Percentiles rank a stretch among this genome's conserved stretches.
phyloP scores from a whole-genome alignment of 2,888 invertebrate species.

The Antitype chi region DNA sequence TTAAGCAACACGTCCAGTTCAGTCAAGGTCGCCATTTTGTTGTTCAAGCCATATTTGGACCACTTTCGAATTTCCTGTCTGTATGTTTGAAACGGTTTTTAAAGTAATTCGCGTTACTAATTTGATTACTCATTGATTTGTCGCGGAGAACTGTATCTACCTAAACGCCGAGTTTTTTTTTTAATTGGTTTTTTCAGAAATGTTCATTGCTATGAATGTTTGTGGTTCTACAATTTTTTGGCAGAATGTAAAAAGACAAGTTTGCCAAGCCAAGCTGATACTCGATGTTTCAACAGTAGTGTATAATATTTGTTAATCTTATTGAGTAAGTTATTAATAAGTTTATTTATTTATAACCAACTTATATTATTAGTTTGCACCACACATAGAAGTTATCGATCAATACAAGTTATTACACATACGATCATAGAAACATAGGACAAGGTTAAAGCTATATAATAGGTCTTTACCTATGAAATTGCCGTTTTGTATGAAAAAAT shows the following conservation, averaged over 20 bases:
- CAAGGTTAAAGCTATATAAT: too few species aligned
- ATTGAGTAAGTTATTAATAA: background rate
- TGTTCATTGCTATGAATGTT: too few species aligned
- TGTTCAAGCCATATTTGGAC: conserved; percentile 32
- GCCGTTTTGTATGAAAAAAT: too few species aligned
- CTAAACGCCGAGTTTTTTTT: background rate
- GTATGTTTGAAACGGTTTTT: conserved; percentile 37
- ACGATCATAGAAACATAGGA: too few species aligned
- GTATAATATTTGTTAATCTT: background rate
- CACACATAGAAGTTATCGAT: too few species aligned
- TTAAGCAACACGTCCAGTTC: conserved; percentile 29
- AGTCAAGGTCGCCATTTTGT: conserved; percentile 55
- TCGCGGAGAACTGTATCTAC: background rate
- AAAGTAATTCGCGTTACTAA: conserved; percentile 29
- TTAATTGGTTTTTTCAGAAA: background rate
- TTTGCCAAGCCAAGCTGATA: background rate
- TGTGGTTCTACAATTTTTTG: background rate
- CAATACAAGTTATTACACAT: too few species aligned
- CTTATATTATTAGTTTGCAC: too few species aligned
- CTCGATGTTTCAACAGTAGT: background rate
- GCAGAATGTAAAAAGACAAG: background rate
- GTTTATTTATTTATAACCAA: background rate
- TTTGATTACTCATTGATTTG: conserved; percentile 23
- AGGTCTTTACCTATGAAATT: too few species aligned
- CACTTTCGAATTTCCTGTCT: conserved; percentile 54